Evolutionary conservation across 1,140 invertebrate genomes (phyloP), one percentile per base, ranked within the genome.

Genomic region (Epicauta chinensis): DNA sequence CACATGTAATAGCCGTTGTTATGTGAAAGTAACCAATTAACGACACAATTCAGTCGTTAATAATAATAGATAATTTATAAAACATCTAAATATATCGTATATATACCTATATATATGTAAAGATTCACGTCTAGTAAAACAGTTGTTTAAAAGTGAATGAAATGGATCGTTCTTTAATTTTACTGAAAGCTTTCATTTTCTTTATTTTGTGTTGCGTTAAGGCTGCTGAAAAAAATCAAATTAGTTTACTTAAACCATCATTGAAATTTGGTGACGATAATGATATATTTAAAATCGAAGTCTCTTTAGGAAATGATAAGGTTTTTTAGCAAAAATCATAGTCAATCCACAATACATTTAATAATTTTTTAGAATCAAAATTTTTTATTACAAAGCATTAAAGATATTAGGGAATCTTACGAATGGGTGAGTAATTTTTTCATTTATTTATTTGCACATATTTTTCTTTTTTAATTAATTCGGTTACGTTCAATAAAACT

Each of bases 1-100:
- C 45, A 49, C 46, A 38, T 49, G 37, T 31, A 40, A 49, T 36
- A 49, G 39, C 30, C 34, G 29, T 49, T 49, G 37, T 49, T 39
- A 49, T 38, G 46, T 38, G 46, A 49, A 49, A 49, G 46, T 36
- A 40, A 16, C 45, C 23, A 23, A 23, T 23, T 23, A 23, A 23
- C 4, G 23, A 7, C 23, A 23, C 23, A 23, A 23, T 23, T 7
- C 23, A 23, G 4, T 23, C 23, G 23, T 23, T 23, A 7, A 23
- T 7, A 23, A 23, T 23, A 23, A 23, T 7, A 23, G 23, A 23
- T 5, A 23, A 5, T 23, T 23, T 23, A 23, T 23, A 23, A 23
- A 23, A 5, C 7, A 23, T 23, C 23, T 5, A n/a, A n/a, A n/a
- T n/a, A n/a, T n/a, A n/a, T n/a, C n/a, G n/a, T n/a, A n/a, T n/a